Percentiles rank a stretch among this genome's conserved stretches.
These are phyloP conservation scores for Drosophila ficusphila DNA, from an alignment of 1,140 invertebrate genomes.

Conservation along the genomic window DNA sequence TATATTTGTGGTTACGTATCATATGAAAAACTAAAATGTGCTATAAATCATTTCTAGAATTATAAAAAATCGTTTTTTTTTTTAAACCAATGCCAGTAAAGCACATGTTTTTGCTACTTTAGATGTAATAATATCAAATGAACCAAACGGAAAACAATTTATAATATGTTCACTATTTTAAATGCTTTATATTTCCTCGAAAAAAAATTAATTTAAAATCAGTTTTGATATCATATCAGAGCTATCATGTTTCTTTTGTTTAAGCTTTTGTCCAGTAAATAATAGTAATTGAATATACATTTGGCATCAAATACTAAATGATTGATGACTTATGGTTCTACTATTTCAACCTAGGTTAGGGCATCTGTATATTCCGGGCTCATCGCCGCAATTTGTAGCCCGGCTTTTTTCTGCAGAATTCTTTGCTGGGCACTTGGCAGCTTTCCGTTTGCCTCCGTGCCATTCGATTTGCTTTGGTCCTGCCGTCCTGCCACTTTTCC, in stretches of 20 bases:
- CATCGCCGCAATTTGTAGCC: constrained; percentile 19
- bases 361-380: constrained; percentile 16
- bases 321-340: too few species aligned
- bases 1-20: too few species aligned
- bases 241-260: neutral
- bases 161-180: too few species aligned
- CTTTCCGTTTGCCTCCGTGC: constrained; percentile 51
- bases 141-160: neutral
- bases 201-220: too few species aligned
- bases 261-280: neutral
- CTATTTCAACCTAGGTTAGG: constrained; percentile 18
- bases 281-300: neutral
- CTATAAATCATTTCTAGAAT: too few species aligned
- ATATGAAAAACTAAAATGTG: too few species aligned
- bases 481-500: constrained; percentile 8
- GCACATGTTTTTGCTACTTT: too few species aligned
- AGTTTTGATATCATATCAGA: too few species aligned
- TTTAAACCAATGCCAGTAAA: too few species aligned
- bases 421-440: constrained; percentile 61
- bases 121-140: too few species aligned
- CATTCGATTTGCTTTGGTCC: constrained; percentile 59
- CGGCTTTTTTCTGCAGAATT: constrained; percentile 21
- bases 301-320: neutral
- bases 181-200: too few species aligned
- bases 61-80: too few species aligned